Conservation (phyloP, 2,888 invertebrate genomes). For the Petrolisthes manimaculis region DNA sequence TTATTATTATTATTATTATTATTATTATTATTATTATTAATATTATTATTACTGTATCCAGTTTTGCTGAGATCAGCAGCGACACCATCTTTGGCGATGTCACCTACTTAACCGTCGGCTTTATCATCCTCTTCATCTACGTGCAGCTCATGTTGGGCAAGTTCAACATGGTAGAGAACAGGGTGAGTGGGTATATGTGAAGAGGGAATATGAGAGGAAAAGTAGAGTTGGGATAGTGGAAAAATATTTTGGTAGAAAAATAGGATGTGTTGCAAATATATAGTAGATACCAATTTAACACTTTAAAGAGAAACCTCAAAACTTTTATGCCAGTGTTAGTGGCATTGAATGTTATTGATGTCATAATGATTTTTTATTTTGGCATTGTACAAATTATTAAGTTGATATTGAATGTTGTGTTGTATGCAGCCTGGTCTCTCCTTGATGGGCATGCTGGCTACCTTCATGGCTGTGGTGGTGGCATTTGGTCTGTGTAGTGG, state of each 20-base stretch:
- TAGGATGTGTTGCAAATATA: background rate
- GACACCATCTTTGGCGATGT: conserved; percentile 81
- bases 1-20: too few relatives aligned
- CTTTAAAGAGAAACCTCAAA: too few relatives aligned
- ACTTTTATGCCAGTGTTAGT: too few relatives aligned
- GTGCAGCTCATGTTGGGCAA: conserved; percentile 81
- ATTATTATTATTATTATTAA: too few relatives aligned
- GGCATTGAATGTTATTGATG: too few relatives aligned
- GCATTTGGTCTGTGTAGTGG: conserved; percentile 81
- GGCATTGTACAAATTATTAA: too few relatives aligned
- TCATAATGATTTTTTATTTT: too few relatives aligned
- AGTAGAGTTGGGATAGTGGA: background rate
- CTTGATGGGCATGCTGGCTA: conserved; percentile 78
- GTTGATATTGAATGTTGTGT: too few relatives aligned
- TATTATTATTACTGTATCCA: conserved; percentile 67
- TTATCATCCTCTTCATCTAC: conserved; percentile 80
- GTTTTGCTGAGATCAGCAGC: conserved; percentile 83
- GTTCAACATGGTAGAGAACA: conserved; percentile 81
- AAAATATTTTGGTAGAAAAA: background rate
- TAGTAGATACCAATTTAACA: too few relatives aligned
- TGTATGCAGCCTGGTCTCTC: conserved; percentile 76
- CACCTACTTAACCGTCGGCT: conserved; percentile 78
- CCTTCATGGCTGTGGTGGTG: conserved; percentile 81
- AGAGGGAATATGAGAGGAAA: background rate
- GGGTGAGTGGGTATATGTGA: conserved; percentile 71